Evolutionary conservation across 2,888 invertebrate species (phyloP), one percentile per base, ranked within the genome.

Genomic region (Synergus laeviventris): DNA sequence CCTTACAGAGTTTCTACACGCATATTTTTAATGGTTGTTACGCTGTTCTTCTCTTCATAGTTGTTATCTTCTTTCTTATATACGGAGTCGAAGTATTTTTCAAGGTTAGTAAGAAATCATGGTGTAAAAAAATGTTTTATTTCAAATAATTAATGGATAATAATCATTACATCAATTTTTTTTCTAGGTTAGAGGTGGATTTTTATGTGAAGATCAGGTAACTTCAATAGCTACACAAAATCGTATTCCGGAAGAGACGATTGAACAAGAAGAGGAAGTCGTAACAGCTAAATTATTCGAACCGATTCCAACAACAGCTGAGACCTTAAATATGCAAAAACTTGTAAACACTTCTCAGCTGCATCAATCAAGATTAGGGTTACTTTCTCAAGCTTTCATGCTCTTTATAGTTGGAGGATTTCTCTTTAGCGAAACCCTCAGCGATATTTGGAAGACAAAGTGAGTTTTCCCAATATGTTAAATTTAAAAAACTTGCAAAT

Each of bases 11-110:
- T 84, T 95, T 95, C 91, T 96, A 97, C 91, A 94, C 95, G 83
- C 96, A 96, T 91, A 94, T 98, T 54, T 98, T 98, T 92, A 97
- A 97, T 91, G 97, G 97, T 16, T 96, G 96, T 91, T 98, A 98
- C 90, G 98, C 98, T 1, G 95, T 96, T n/a, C 92, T 98, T 74
- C 93, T 98, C 79, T 95, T 98, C 89, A 95, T 98, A 79, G 97
- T 97, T 62, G 97, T 98, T 77, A 93, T 97, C 18, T 97, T 98
- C 92, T 98, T 98, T 92, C 94, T 98, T 74, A 97, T 97, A 83
- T 98, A 98, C 91, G 98, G 98, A 70, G 96, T 98, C 24, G 97
- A 98, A 92, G 97, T 98, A 11, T 98, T 95, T 91, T 97, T 98
- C 89, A 98, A 97, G 94, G 96, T 96, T 90, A 91, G 91, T 12